These are phyloP conservation scores for Bombyx huttoni DNA, from an alignment of 2,888 invertebrate species.

Conservation along the genomic window DNA sequence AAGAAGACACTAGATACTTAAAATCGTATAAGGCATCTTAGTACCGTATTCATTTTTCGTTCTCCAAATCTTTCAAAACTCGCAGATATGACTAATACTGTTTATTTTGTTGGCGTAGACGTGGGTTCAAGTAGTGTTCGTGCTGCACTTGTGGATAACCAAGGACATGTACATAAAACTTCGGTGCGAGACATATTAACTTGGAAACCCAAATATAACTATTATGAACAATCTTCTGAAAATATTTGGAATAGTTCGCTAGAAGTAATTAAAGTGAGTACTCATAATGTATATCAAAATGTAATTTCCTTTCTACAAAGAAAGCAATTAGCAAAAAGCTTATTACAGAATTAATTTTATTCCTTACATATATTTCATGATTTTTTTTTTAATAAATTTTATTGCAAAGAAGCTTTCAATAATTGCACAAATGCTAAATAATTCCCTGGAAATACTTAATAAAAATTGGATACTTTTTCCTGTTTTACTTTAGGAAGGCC, in stretches of 20 bases:
- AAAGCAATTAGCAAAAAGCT: background rate
- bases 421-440: no score
- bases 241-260: constrained; percentile 88
- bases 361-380: no score
- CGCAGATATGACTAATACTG: background rate
- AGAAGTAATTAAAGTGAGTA: constrained; percentile 80
- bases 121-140: constrained; percentile 94
- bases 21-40: no score
- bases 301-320: background rate
- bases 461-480: no score
- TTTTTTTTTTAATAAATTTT: no score
- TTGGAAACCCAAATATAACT: constrained; percentile 82
- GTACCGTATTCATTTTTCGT: no score
- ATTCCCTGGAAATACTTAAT: no score
- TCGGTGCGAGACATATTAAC: constrained; percentile 78
- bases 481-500: no score
- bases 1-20: no score
- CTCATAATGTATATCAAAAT: background rate
- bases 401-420: no score
- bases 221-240: constrained; percentile 92
- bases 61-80: no score
- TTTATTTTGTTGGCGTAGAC: constrained; percentile 88
- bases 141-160: constrained; percentile 81
- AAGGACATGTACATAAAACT: constrained; percentile 77
- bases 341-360: no score